Conservation (phyloP, 2,797 vertebrate species). For the Thunnus albacares region DNA sequence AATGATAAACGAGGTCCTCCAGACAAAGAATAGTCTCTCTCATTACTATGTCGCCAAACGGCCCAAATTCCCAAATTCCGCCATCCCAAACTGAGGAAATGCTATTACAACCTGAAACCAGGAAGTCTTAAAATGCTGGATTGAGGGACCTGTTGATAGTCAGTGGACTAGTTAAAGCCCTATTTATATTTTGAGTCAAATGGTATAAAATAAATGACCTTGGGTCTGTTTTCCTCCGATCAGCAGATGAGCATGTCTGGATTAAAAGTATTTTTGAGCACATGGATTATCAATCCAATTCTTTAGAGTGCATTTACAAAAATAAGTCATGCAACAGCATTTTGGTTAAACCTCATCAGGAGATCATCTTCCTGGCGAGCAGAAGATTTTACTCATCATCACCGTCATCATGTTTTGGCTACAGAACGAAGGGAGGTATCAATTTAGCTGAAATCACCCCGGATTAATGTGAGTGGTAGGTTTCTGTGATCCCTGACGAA, state of each 20-base stretch:
- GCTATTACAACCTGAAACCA: no score
- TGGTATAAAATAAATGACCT: constrained; percentile 53
- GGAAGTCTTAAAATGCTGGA: no score
- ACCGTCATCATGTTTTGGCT: constrained; percentile 34
- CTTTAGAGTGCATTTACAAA: constrained; percentile 77
- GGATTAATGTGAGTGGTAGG: constrained; percentile 36
- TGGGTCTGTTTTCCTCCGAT: constrained; percentile 38
- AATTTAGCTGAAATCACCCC: constrained; percentile 35
- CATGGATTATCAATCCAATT: constrained; percentile 78
- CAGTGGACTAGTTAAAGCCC: background rate
- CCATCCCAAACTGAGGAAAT: background rate
- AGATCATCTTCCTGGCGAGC: constrained; percentile 43
- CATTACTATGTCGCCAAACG: background rate
- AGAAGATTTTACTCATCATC: constrained; percentile 46
- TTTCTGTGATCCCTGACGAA: constrained; percentile 39
- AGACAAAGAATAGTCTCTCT: background rate
- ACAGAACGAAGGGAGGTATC: constrained; percentile 23
- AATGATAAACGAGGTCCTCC: background rate
- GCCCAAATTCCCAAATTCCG: background rate
- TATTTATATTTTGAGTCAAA: constrained; percentile 50
- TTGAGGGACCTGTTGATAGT: background rate
- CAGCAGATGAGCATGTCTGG: constrained; percentile 57
- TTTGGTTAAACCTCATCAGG: constrained; percentile 51
- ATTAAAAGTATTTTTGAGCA: constrained; percentile 71
- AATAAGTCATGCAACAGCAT: constrained; percentile 44